Base-by-base conservation (phyloP, 2,888 invertebrate genomes). In the Noctua janthina region DNA sequence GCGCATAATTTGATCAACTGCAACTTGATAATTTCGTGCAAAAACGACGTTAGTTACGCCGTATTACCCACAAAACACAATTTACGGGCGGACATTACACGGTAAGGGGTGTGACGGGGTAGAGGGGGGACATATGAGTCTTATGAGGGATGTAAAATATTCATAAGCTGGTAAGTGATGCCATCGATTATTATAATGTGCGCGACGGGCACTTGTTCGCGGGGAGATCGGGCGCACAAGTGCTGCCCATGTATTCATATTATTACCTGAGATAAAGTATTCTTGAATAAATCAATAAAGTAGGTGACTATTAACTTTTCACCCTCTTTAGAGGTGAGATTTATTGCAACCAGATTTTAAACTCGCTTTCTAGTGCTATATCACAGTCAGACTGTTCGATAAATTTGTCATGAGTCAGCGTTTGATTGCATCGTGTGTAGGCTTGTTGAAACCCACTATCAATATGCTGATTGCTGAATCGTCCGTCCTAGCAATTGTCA, bases 151-250 rank as follows among this genome's bases (percentile, higher is more conserved):
- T 90, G 90, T 94, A 91, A 94, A 93, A 94, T 94, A 94, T 94
- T 94, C 93, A 94, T 94, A 92, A 91, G 91, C 88, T 86, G 86
- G 92, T 93, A 93, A 94, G 94, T 93, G 93, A 94, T 90, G 91
- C 90, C 94, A 93, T 94, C 93, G 94, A 93, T 94, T 94, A 93
- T 93, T 92, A 92, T 94, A 93, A 93, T 92, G 93, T 89, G 89
- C 86, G 90, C 87, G 83, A 76, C 86, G 78, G 87, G 89, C 86
- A 82, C 85, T 88, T 86, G 90, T 75, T 88, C 88, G 90, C 91
- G 91, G 89, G 79, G 76, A 69, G 72, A 66, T 90, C 87, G 88
- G 23, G 82, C 17, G 72, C 83, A 88, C 82, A 91, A 91, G 89
- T 88, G 89, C 68, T 89, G 64, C 56, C 59, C 69, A 78, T 84